Percentiles rank a stretch among this genome's conserved stretches.
Evolutionary conservation across 2,113 vertebrate genomes (phyloP).

Genomic region (Amblyornis subalaris): DNA sequence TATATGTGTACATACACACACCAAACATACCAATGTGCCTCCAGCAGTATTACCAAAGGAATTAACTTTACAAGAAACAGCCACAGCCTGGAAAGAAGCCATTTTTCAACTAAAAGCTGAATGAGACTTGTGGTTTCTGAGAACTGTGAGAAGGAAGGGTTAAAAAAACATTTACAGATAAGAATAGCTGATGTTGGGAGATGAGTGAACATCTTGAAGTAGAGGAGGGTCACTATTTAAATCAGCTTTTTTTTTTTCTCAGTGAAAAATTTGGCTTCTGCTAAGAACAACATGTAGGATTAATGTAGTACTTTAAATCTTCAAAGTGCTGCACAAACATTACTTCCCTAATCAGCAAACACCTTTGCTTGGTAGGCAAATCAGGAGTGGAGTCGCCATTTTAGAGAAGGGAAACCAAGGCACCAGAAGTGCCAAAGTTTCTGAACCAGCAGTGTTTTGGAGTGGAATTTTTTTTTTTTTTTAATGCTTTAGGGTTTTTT

Average conservation of each 20-base stretch:
- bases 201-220: conserved; percentile 46
- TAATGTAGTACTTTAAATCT: conserved; percentile 38
- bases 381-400: not conserved
- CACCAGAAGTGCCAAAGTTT: not conserved
- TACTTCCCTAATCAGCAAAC: conserved; percentile 35
- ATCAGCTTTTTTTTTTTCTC: not conserved
- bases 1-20: conserved; percentile 28
- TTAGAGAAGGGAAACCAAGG: not conserved
- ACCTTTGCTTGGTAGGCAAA: conserved; percentile 45
- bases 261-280: conserved; percentile 27
- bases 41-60: conserved; percentile 47
- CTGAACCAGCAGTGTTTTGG: not conserved
- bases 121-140: conserved; percentile 49
- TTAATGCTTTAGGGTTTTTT: not conserved
- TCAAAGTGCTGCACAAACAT: conserved; percentile 49
- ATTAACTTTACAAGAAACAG: conserved; percentile 57
- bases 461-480: not conserved
- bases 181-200: conserved; percentile 36
- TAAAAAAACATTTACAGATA: conserved; percentile 61
- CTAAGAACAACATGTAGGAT: conserved; percentile 11
- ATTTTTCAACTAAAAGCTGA: conserved; percentile 20
- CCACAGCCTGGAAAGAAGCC: conserved; percentile 34
- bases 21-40: conserved; percentile 47
- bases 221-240: conserved; percentile 48
- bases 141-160: conserved; percentile 47